Conservation (phyloP, 2,113 vertebrate genomes). For the Morone chrysops region DNA sequence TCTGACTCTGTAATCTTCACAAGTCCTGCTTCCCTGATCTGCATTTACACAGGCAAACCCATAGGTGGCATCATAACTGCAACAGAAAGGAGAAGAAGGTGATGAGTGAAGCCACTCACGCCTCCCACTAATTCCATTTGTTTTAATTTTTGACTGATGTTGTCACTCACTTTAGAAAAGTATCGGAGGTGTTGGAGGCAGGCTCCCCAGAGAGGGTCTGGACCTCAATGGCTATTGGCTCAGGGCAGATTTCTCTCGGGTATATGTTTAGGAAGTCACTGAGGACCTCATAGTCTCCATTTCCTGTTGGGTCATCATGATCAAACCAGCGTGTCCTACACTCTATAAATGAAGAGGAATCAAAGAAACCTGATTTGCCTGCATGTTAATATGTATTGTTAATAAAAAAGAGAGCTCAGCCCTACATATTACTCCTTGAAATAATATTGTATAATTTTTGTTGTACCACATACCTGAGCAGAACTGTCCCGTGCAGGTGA, state of each 20-base stretch:
- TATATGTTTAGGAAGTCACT: conserved; percentile 44
- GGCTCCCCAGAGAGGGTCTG: conserved; percentile 57
- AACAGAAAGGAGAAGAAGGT: conserved; percentile 13
- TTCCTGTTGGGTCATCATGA: conserved; percentile 62
- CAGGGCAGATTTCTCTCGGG: conserved; percentile 61
- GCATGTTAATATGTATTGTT: too few species aligned
- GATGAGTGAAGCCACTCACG: not conserved
- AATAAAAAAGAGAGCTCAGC: not conserved
- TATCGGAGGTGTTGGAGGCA: conserved; percentile 55
- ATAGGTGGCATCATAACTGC: conserved; percentile 64
- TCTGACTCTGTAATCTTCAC: conserved; percentile 60
- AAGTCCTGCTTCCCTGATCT: conserved; percentile 41
- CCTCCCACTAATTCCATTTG: not conserved
- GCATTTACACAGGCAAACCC: conserved; percentile 71
- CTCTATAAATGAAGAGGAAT: conserved; percentile 31
- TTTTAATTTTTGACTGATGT: not conserved
- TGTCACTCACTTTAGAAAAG: conserved; percentile 52
- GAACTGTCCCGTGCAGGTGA: conserved; percentile 67
- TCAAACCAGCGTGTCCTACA: conserved; percentile 77
- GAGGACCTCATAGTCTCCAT: conserved; percentile 75
- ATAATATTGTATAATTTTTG: not conserved
- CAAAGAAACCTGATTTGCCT: not conserved
- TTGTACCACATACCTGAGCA: conserved; percentile 55
- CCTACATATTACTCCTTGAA: not conserved
- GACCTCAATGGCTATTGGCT: conserved; percentile 69